Evolutionary conservation across 2,797 vertebrate species (phyloP).

Genomic region (Poecilia picta): DNA sequence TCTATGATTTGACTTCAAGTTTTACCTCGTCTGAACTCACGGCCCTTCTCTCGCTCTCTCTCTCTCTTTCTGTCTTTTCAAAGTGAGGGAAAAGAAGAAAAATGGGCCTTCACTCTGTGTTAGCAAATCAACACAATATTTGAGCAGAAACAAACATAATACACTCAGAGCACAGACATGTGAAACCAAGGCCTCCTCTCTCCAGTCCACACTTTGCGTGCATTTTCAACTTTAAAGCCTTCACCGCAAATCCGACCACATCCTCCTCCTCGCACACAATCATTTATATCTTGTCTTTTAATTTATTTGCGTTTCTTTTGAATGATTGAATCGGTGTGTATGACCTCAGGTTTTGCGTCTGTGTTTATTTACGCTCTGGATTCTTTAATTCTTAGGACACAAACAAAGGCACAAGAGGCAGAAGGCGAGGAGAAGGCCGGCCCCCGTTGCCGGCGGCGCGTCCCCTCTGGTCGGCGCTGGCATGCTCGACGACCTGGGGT

Average conservation of each 20-base stretch:
- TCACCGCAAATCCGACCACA: slow-evolving; percentile 23
- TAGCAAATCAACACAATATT: slow-evolving; percentile 64
- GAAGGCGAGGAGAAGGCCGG: slow-evolving; percentile 75
- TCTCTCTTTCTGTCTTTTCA: slow-evolving; percentile 45
- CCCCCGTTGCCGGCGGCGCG: slow-evolving; percentile 30
- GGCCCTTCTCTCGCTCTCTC: slow-evolving; percentile 52
- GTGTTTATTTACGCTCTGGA: slow-evolving; percentile 48
- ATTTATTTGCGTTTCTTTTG: neutral
- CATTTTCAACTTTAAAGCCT: slow-evolving; percentile 27
- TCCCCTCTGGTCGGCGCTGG: slow-evolving; percentile 61
- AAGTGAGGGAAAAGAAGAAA: slow-evolving; percentile 48
- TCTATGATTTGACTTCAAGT: slow-evolving; percentile 66
- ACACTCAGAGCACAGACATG: slow-evolving; percentile 30
- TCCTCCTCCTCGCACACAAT: slow-evolving; percentile 17
- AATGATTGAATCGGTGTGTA: slow-evolving; percentile 8
- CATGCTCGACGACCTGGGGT: slow-evolving; percentile 82
- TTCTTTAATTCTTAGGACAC: slow-evolving; percentile 78
- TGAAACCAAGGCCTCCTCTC: slow-evolving; percentile 27
- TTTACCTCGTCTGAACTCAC: slow-evolving; percentile 79
- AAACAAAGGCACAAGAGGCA: slow-evolving; percentile 81
- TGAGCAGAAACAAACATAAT: slow-evolving; percentile 64
- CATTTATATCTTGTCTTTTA: slow-evolving; percentile 15
- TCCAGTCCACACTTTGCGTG: slow-evolving; percentile 20
- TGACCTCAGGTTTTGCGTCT: slow-evolving; percentile 11
- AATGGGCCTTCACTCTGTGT: slow-evolving; percentile 51